phyloP scores from a whole-genome alignment of 2,888 invertebrate species.

The Bedellia somnulentella region DNA sequence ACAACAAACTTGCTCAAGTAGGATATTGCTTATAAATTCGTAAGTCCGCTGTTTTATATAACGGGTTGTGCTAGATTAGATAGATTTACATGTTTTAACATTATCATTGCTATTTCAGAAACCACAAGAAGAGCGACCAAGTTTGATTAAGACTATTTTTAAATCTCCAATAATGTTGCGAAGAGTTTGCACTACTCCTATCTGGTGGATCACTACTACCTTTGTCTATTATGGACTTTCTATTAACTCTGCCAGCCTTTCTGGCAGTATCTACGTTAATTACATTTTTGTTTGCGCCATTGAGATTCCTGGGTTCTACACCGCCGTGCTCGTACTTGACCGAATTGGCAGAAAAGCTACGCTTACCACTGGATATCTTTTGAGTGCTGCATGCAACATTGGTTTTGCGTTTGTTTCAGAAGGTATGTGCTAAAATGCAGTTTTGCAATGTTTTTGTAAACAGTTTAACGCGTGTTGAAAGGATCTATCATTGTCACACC shows the following conservation, averaged over 20 bases:
- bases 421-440: constrained; percentile 26
- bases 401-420: constrained; percentile 48
- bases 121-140: neutral
- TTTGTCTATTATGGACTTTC: constrained; percentile 81
- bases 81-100: neutral
- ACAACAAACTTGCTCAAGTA: no score
- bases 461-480: no score
- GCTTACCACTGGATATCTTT: constrained; percentile 57
- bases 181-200: constrained; percentile 65
- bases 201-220: constrained; percentile 78
- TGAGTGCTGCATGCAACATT: constrained; percentile 55
- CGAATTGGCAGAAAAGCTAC: constrained; percentile 64
- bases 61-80: no score
- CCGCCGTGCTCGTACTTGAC: constrained; percentile 64
- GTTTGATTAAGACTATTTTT: constrained; percentile 26
- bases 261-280: constrained; percentile 74
- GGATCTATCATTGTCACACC: no score
- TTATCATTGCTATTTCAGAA: neutral
- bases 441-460: no score
- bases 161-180: constrained; percentile 52
- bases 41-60: no score
- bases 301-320: constrained; percentile 71
- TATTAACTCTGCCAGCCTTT: constrained; percentile 72
- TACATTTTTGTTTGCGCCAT: constrained; percentile 65
- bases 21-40: no score